phyloP scores from a whole-genome alignment of 2,888 invertebrate genomes.

The Epistrophella euchroma region DNA sequence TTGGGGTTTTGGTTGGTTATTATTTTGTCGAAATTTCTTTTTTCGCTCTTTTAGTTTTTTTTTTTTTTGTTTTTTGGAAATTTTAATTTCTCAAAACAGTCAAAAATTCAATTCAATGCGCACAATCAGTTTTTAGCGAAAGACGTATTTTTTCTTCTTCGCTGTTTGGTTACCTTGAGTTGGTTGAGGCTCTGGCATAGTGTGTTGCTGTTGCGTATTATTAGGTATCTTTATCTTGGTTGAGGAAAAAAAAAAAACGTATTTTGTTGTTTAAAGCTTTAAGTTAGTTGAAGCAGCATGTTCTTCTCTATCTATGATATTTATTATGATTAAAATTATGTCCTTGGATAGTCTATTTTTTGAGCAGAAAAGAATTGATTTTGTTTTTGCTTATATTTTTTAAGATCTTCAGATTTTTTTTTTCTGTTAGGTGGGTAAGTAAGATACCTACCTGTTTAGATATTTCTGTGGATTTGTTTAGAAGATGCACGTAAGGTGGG shows the following conservation, averaged over 20 bases:
- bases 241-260: constrained; percentile 19
- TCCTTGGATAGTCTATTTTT: constrained; percentile 59
- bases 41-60: constrained; percentile 3
- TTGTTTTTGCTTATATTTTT: neutral
- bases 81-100: constrained; percentile 35
- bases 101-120: constrained; percentile 38
- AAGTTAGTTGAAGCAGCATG: neutral
- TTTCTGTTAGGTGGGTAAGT: neutral
- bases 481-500: neutral
- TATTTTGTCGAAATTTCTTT: constrained; percentile 43
- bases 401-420: neutral
- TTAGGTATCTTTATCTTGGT: constrained; percentile 52
- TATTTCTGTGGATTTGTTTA: neutral
- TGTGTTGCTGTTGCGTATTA: constrained; percentile 56
- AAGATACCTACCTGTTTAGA: neutral
- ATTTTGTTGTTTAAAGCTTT: constrained; percentile 25
- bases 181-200: constrained; percentile 48
- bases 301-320: neutral
- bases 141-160: constrained; percentile 49
- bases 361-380: constrained; percentile 22
- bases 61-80: neutral
- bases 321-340: constrained; percentile 42
- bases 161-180: constrained; percentile 70
- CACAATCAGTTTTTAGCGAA: neutral
- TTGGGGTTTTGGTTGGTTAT: neutral